phyloP scores from a whole-genome alignment of 2,113 vertebrate species.

The Ophthalmolycus amberensis region DNA sequence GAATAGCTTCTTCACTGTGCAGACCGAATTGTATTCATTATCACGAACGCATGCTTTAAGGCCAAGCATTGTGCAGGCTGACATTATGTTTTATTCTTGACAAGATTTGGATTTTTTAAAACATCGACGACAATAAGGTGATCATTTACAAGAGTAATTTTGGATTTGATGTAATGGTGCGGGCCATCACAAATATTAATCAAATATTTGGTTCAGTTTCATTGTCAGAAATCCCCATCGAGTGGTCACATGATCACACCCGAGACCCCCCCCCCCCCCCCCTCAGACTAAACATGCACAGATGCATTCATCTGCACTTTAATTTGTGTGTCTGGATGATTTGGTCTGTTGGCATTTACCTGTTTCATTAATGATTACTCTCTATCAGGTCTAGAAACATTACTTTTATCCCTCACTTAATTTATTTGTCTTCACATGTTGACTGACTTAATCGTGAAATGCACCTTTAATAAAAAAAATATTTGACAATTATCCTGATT shows the following conservation, averaged over 20 bases:
- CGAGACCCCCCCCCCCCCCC: background rate
- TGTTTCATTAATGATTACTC: background rate
- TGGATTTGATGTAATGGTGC: background rate
- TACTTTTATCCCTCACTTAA: background rate
- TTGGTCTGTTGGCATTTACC: background rate
- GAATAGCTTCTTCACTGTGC: background rate
- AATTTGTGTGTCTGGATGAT: background rate
- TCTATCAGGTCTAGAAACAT: background rate
- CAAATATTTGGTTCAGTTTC: background rate
- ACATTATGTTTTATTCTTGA: background rate
- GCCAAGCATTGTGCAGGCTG: background rate
- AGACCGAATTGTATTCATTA: background rate
- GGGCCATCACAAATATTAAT: too few species aligned
- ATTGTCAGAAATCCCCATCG: background rate
- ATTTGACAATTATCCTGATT: conserved; percentile 41
- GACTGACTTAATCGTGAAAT: conserved; percentile 20
- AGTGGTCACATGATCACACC: background rate
- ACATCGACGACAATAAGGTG: background rate
- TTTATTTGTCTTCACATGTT: conserved; percentile 15
- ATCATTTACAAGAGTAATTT: too few species aligned
- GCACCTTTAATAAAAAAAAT: conserved; percentile 15
- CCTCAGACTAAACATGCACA: conserved; percentile 18
- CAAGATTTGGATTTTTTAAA: background rate
- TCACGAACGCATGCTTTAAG: background rate
- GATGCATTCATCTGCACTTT: conserved; percentile 2